Conservation (phyloP, 2,888 invertebrate genomes). For the Nomada ruficornis region DNA sequence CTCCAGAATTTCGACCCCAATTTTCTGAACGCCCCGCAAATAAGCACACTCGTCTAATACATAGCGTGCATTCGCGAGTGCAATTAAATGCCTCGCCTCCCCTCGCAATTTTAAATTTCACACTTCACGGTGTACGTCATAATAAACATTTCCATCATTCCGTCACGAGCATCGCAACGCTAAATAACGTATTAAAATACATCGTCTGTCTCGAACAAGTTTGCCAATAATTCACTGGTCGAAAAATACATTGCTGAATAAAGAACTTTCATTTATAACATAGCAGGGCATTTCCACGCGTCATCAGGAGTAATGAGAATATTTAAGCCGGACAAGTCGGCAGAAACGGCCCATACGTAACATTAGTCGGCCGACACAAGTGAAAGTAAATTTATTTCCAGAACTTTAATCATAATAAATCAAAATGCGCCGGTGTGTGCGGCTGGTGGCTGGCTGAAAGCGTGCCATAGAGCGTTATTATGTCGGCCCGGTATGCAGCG, state of each 20-base stretch:
- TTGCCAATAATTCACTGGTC: not conserved
- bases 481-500: conserved; percentile 32
- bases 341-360: not conserved
- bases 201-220: not conserved
- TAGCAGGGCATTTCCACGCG: not conserved
- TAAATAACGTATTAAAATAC: no score
- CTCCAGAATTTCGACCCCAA: no score
- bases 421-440: conserved; percentile 10
- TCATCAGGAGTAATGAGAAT: conserved; percentile 6
- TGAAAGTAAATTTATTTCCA: conserved; percentile 34
- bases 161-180: no score
- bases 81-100: no score
- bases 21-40: no score
- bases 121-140: no score
- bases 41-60: no score
- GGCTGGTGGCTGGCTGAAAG: not conserved
- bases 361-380: conserved; percentile 12
- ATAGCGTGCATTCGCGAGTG: no score
- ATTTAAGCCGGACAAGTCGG: conserved; percentile 8
- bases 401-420: conserved; percentile 33
- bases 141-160: not conserved
- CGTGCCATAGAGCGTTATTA: conserved; percentile 49
- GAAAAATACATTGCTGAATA: not conserved
- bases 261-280: not conserved
- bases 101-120: no score